Percentiles rank a stretch among this genome's conserved stretches.
These are phyloP conservation scores for Drosophila bunnanda DNA, from an alignment of 2,888 invertebrate genomes.

Conservation along the genomic window DNA sequence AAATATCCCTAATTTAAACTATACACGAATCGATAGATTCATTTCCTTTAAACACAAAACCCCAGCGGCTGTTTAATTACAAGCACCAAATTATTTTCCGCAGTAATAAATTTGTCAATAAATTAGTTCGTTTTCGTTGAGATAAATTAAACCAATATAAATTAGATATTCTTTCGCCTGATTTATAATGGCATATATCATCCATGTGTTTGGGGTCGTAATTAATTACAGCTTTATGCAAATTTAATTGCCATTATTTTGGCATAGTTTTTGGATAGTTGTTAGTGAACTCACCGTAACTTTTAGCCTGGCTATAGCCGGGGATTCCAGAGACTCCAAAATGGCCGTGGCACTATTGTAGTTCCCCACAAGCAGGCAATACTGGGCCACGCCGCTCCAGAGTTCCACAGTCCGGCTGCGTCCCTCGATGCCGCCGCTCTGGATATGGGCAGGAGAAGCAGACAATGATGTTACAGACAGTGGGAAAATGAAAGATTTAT, in stretches of 20 bases:
- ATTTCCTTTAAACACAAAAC: neutral
- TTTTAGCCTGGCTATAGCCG: slow-evolving; percentile 84
- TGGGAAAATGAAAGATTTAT: slow-evolving; percentile 48
- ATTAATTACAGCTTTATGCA: slow-evolving; percentile 32
- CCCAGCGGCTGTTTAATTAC: slow-evolving; percentile 8
- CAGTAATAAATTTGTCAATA: slow-evolving; percentile 29
- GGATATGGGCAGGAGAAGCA: slow-evolving; percentile 19
- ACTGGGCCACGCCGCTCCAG: slow-evolving; percentile 85
- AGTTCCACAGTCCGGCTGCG: slow-evolving; percentile 84
- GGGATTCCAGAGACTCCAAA: slow-evolving; percentile 84
- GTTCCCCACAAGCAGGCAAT: slow-evolving; percentile 84
- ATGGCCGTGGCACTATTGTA: slow-evolving; percentile 85
- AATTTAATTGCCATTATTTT: slow-evolving; percentile 8
- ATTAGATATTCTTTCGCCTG: slow-evolving; percentile 5
- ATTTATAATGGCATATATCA: slow-evolving; percentile 21
- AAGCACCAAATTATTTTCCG: slow-evolving; percentile 16
- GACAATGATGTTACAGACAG: slow-evolving; percentile 20
- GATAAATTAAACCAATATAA: slow-evolving; percentile 24
- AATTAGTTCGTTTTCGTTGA: slow-evolving; percentile 23
- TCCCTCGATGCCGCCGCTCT: slow-evolving; percentile 83
- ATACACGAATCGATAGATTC: neutral
- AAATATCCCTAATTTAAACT: neutral
- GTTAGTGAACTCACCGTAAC: slow-evolving; percentile 82
- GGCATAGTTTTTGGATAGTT: slow-evolving; percentile 8
- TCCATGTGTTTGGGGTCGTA: slow-evolving; percentile 1